Percentiles rank a stretch among this genome's conserved stretches.
phyloP scores from a whole-genome alignment of 2,888 invertebrate species.

The Pseudolycoriella hygida region DNA sequence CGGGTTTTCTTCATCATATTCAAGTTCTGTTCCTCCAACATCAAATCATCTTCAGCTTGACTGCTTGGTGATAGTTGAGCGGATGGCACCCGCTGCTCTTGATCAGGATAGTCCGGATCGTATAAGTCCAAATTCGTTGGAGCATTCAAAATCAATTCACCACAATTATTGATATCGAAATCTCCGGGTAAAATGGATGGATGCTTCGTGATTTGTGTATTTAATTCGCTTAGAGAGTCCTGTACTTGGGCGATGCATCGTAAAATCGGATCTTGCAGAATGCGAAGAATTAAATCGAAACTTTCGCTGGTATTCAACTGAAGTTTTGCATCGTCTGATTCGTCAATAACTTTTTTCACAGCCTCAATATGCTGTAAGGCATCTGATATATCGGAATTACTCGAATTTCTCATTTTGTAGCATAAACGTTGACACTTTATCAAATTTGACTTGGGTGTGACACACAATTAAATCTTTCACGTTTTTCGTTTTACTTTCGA shows the following conservation, averaged over 20 bases:
- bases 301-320: constrained; percentile 57
- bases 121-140: constrained; percentile 39
- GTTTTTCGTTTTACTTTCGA: no score
- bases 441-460: no score
- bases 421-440: no score
- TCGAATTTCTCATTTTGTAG: no score
- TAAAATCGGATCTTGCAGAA: constrained; percentile 80
- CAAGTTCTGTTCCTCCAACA: constrained; percentile 24
- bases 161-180: constrained; percentile 78
- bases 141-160: constrained; percentile 45
- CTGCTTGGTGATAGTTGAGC: constrained; percentile 52
- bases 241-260: constrained; percentile 79
- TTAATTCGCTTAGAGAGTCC: constrained; percentile 76
- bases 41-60: constrained; percentile 37
- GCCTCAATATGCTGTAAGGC: constrained; percentile 78
- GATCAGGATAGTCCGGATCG: constrained; percentile 36
- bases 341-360: constrained; percentile 70
- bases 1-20: constrained; percentile 56
- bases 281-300: constrained; percentile 61
- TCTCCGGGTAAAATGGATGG: constrained; percentile 83
- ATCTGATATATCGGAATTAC: constrained; percentile 62
- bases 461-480: no score
- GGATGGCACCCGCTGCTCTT: constrained; percentile 58
- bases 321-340: constrained; percentile 65
- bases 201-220: constrained; percentile 72